Evolutionary conservation across 2,113 vertebrate genomes (phyloP).

Genomic region (Spizaetus ornatus): DNA sequence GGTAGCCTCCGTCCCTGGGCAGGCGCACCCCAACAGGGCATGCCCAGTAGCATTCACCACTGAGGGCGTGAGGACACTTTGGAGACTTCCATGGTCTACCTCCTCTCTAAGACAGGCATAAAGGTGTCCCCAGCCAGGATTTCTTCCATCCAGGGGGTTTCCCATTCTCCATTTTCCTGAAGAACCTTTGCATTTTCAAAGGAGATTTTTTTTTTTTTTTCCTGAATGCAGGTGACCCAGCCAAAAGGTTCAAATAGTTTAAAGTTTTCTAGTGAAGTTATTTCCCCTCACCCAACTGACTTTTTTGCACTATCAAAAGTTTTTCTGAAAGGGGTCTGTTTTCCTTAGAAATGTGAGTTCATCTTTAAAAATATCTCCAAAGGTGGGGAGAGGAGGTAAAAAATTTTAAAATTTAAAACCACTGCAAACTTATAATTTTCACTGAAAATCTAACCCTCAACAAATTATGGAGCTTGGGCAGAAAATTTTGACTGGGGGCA

Average conservation of each 20-base stretch:
- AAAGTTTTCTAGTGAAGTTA: not conserved
- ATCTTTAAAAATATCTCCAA: not conserved
- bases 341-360: not conserved
- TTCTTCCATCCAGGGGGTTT: not conserved
- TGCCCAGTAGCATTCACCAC: rapidly evolving
- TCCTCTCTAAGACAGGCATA: not conserved
- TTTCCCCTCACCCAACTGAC: not conserved
- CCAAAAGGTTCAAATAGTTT: not conserved
- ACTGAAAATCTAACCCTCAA: not conserved
- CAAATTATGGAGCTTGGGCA: not conserved
- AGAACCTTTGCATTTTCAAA: not conserved
- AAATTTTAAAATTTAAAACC: not conserved
- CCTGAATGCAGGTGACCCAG: not conserved
- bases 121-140: not conserved
- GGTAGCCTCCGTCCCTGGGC: not conserved
- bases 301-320: not conserved
- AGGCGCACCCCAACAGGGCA: rapidly evolving
- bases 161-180: not conserved
- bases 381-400: not conserved
- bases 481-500: not conserved
- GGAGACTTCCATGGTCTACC: rapidly evolving
- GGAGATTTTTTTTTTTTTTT: not conserved
- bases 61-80: rapidly evolving
- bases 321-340: not conserved
- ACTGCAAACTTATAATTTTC: not conserved